These are phyloP conservation scores for Cryptotermes secundus DNA, from an alignment of 1,140 invertebrate genomes.

Conservation along the genomic window DNA sequence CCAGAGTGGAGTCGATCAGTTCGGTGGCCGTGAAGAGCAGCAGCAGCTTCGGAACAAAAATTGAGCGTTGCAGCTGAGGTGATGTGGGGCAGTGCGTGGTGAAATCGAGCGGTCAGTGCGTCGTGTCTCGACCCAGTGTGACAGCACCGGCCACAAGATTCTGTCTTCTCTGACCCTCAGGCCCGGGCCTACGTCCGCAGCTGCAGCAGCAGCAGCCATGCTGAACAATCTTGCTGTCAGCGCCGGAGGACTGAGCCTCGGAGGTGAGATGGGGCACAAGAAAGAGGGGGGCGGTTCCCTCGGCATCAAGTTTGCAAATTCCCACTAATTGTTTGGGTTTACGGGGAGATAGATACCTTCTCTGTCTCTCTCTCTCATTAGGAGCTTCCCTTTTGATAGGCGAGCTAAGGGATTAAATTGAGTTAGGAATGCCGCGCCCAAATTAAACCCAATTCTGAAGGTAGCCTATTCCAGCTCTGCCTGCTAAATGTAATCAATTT, in stretches of 20 bases:
- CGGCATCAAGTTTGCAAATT: constrained; percentile 29
- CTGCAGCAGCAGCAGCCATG: constrained; percentile 10
- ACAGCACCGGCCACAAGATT: constrained; percentile 40
- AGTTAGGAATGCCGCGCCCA: constrained; percentile 34
- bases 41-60: neutral
- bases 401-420: constrained; percentile 35
- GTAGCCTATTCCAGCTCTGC: constrained; percentile 35
- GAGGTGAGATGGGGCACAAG: constrained; percentile 25
- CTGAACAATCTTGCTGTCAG: constrained; percentile 23
- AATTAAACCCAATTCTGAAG: constrained; percentile 36
- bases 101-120: neutral
- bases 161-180: constrained; percentile 41
- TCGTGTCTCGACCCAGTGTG: neutral
- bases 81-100: neutral
- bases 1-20: constrained; percentile 24
- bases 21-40: too few relatives aligned
- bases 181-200: constrained; percentile 36
- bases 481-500: constrained; percentile 36
- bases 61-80: neutral
- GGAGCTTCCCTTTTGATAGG: constrained; percentile 34
- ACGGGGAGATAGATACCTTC: constrained; percentile 20
- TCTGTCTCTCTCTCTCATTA: constrained; percentile 32
- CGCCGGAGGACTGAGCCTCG: constrained; percentile 23
- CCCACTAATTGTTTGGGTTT: constrained; percentile 33
- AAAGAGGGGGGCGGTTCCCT: too few relatives aligned